Evolutionary conservation across 2,797 vertebrate species (phyloP), one percentile per base, ranked within the genome.

Genomic region (Pseudotriccus pelzelni): DNA sequence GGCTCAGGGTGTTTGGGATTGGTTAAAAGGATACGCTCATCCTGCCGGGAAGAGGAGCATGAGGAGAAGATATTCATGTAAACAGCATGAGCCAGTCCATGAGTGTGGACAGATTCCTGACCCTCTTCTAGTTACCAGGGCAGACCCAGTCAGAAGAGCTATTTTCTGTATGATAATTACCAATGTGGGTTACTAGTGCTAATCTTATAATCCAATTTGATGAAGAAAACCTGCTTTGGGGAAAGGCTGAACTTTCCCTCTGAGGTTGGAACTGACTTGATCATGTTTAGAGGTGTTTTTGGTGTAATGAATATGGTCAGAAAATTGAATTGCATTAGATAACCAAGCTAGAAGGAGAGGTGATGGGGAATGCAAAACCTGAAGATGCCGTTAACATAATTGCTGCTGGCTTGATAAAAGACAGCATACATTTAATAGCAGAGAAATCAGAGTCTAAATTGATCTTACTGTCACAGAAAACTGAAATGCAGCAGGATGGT

Each of bases 161-260:
- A 12, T 86, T 86, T 94, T 68, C 43, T 81, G 3, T 25, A 25
- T 56, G 53, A 39, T 78, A 75, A 68, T 84, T 85, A 34, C 64
- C 37, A 66, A 11, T 60, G 56, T 84, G 64, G 43, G 64, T 90
- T 86, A 68, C 69, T 88, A 80, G 74, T 64, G 58, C 41, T 90
- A 84, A 93, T 88, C 46, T 64, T 86, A 66, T 86, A 96, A 95
- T 88, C 80, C 84, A 88, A 30, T 92, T 72, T 82, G 46, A 86
- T 62, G 50, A 74, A 94, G 89, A 83, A 19, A 0, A 7, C 27
- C 18, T 50, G 63, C 75, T 83, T 55, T 55, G 36, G 41, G 70
- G 52, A 89, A 77, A 79, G 50, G n/a, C 18, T 87, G 79, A 70
- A 80, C 67, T 94, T 95, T 87, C 27, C 30, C 24, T 92, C 55